Base-by-base conservation (phyloP, 2,797 vertebrate species). In the Zalophus californianus region DNA sequence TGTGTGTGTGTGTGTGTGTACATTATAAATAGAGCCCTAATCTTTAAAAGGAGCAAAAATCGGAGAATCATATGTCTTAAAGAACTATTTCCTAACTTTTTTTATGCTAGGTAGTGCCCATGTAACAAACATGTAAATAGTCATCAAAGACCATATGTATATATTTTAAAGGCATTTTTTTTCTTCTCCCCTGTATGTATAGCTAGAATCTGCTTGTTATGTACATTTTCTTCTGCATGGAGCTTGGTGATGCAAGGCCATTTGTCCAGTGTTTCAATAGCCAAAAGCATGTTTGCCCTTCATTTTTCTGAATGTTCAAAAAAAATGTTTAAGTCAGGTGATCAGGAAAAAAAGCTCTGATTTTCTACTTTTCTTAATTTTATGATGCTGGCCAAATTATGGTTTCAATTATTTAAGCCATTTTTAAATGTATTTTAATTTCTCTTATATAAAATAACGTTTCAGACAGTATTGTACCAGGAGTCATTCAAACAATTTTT, bases 231-330 rank as follows among this genome's bases (percentile, higher is more conserved):
- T 98, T 99, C 98, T 99, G 99, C 99, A 99, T 99, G 99, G 97
- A 98, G 97, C 96, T 98, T 90, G 96, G 96, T 97, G 97, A 97
- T 88, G 84, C 98, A 98, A 96, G 97, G 97, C 95, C 98, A 97
- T 97, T 97, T 97, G 98, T 98, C 97, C 97, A 94, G 98, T 98
- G 98, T 98, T 98, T 98, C 97, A 98, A 97, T 97, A 99, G 97
- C 98, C 98, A 98, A 99, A 99, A 98, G 98, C 98, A 99, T 98
- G 98, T 98, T 98, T 98, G 92, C 97, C 98, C 97, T 98, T 98
- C 91, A 41, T 88, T 98, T 98, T 98, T 98, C 92, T 98, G 98
- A 99, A 98, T 98, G 98, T 98, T 98, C 88, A 97, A 98, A 90
- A 93, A 97, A 98, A 48, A 95, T 58, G 79, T 96, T 97, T 94